These are phyloP conservation scores for Laticauda laticaudata DNA, from an alignment of 2,113 vertebrate species.

Conservation along the genomic window DNA sequence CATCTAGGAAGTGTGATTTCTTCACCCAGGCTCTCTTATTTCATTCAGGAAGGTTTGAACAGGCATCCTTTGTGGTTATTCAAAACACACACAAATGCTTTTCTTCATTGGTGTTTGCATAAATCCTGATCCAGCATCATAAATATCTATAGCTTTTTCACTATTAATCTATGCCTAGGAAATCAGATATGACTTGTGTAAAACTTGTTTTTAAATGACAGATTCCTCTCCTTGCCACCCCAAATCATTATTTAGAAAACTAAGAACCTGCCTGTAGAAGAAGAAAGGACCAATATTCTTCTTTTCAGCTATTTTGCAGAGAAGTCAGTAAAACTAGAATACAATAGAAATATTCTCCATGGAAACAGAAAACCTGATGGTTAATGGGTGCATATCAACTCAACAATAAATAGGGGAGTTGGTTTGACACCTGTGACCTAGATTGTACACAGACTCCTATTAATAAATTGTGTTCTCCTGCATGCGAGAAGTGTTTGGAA, in stretches of 20 bases:
- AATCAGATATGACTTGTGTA: constrained; percentile 6
- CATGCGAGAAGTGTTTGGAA: not conserved
- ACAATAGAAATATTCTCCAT: not conserved
- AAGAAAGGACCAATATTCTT: constrained; percentile 5
- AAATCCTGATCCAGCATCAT: constrained; percentile 19
- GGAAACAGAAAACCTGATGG: not conserved
- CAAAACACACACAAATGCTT: constrained; percentile 12
- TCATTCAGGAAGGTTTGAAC: constrained; percentile 11
- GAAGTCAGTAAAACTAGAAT: not conserved
- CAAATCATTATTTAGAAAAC: constrained; percentile 25
- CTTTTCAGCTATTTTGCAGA: constrained; percentile 3
- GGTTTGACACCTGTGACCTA: no score
- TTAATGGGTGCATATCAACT: not conserved
- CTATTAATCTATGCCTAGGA: constrained; percentile 25
- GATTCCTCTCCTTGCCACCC: not conserved
- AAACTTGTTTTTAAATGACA: constrained; percentile 24
- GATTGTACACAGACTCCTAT: not conserved
- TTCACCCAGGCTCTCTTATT: constrained; percentile 8
- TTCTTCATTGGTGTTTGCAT: constrained; percentile 27
- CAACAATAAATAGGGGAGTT: not conserved
- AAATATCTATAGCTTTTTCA: constrained; percentile 22
- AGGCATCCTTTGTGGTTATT: constrained; percentile 17
- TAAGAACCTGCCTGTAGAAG: not conserved
- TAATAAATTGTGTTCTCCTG: not conserved
- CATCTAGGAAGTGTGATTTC: constrained; percentile 30